Evolutionary conservation across 2,888 invertebrate species (phyloP), one percentile per base, ranked within the genome.

Genomic region (Eupsilia transversa): DNA sequence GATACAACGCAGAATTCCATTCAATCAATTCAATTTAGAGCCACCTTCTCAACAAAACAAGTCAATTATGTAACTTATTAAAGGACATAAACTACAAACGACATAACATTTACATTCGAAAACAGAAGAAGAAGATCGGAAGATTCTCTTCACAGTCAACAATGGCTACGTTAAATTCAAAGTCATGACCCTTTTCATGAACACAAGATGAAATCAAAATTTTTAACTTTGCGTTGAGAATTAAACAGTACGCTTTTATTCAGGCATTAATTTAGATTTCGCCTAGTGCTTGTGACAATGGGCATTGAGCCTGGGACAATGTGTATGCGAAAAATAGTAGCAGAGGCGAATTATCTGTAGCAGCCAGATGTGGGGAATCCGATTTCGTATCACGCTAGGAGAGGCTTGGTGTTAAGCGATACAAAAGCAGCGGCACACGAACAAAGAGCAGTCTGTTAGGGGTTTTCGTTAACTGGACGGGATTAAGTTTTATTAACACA

Each of bases 311-410:
- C 66, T 46, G 63, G 46, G 80, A 91, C 88, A 91, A 89, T 86
- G 83, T 72, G 80, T 77, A 69, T 80, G 80, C 77, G 80, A 81
- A 88, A 89, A 88, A 88, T 85, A 84, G 84, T 85, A 77, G 67
- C 74, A 68, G 49, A 70, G 60, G 65, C 60, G 81, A 82, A 87
- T 88, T 90, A 93, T 92, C 91, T 85, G 79, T 66, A 78, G 57
- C 65, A 63, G 74, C 87, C 92, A 91, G 88, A 89, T 90, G 90
- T 74, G 87, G 76, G 76, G 67, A 88, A 90, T 89, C 89, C 87
- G 89, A 91, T 90, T 91, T 89, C 79, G 86, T 86, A 81, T 83
- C 80, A 88, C 83, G 83, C 75, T 46, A 80, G 77, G 60, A 67
- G 71, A 41, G 73, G n/a, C 43, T 57, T 70, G 61, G 74, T 64